These are phyloP conservation scores for Nesospiza acunhae DNA, from an alignment of 2,113 vertebrate genomes.

Conservation along the genomic window DNA sequence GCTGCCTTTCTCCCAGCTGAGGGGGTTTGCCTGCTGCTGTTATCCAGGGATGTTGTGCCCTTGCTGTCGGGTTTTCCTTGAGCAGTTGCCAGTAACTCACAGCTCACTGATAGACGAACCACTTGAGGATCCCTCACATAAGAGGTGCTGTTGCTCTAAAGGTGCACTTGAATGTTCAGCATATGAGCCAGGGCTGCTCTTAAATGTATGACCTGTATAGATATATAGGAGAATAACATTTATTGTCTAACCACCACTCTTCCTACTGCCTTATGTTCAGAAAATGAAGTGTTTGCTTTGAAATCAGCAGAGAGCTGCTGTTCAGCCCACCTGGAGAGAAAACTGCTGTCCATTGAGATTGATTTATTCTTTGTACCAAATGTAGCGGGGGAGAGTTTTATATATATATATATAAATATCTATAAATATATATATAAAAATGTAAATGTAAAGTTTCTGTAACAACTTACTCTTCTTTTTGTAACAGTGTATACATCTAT, in stretches of 20 bases:
- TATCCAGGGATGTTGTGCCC: background rate
- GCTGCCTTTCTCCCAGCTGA: background rate
- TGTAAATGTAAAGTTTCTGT: conserved; percentile 58
- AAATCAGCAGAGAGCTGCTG: conserved; percentile 47
- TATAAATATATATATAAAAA: conserved; percentile 1
- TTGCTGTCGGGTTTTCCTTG: background rate
- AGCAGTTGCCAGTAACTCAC: background rate
- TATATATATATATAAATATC: conserved; percentile 36
- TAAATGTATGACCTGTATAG: background rate
- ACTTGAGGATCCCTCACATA: background rate
- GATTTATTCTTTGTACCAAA: conserved; percentile 67
- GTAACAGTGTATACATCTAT: conserved; percentile 59
- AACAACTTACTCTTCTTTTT: conserved; percentile 59
- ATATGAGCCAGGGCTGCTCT: background rate
- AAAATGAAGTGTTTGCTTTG: conserved; percentile 25
- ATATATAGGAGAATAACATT: background rate
- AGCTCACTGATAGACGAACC: background rate
- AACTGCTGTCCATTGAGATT: conserved; percentile 41
- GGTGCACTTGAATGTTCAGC: background rate
- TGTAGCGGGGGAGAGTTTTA: conserved; percentile 38
- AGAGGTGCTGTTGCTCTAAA: background rate
- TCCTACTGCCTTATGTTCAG: conserved; percentile 80
- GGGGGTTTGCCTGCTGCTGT: background rate
- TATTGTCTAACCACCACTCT: conserved; percentile 81
- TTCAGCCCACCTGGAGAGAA: conserved; percentile 30